A percentile compares a stretch with the other conserved stretches of the same genome.
phyloP scores from a whole-genome alignment of 2,888 invertebrate species.

The Xestia c-nigrum region DNA sequence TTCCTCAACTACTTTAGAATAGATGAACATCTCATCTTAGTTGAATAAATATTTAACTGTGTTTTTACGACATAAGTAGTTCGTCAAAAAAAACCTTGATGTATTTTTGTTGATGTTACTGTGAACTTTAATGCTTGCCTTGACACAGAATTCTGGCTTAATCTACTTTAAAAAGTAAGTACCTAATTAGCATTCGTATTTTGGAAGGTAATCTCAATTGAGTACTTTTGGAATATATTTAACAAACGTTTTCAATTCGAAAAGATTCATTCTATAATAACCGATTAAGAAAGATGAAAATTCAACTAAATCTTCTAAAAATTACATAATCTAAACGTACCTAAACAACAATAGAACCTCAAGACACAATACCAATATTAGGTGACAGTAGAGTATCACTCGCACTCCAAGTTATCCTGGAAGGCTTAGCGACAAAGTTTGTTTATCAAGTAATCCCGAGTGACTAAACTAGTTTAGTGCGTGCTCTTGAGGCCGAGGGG shows the following conservation, averaged over 20 bases:
- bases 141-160: background rate
- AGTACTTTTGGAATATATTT: background rate
- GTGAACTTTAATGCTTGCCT: constrained; percentile 1
- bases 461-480: constrained; percentile 64
- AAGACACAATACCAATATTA: constrained; percentile 25
- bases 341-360: background rate
- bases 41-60: constrained; percentile 16
- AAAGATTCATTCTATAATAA: background rate
- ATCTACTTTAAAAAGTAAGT: background rate
- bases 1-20: background rate
- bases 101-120: background rate
- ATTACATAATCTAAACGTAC: too few species aligned
- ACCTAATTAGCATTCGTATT: background rate
- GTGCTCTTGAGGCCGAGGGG: constrained; percentile 47
- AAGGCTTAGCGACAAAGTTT: constrained; percentile 62
- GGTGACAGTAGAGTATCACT: constrained; percentile 26
- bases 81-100: background rate
- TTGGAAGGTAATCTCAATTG: background rate
- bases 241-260: background rate
- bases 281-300: background rate
- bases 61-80: background rate
- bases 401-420: constrained; percentile 43
- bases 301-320: background rate
- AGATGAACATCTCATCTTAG: background rate
- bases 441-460: constrained; percentile 61